phyloP scores from a whole-genome alignment of 2,113 vertebrate genomes.

The Halichoeres trimaculatus region DNA sequence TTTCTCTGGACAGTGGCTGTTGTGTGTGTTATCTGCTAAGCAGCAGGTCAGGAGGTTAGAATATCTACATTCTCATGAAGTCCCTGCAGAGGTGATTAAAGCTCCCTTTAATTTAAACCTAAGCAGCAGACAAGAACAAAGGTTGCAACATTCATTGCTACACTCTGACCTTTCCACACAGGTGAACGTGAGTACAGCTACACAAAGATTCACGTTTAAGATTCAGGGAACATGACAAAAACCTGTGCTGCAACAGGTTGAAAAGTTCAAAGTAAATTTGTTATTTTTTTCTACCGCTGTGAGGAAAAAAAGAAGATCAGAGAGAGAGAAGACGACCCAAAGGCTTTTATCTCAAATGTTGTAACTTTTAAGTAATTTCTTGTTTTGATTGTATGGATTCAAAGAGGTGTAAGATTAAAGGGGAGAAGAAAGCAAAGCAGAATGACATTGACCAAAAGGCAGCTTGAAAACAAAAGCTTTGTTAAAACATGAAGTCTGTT shows the following conservation, averaged over 20 bases:
- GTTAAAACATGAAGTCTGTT: neutral
- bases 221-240: neutral
- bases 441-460: neutral
- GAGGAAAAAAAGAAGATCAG: slow-evolving; percentile 20
- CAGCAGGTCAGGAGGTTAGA: slow-evolving; percentile 14
- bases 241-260: slow-evolving; percentile 11
- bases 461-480: slow-evolving; percentile 8
- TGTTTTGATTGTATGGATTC: slow-evolving; percentile 26
- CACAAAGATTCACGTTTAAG: neutral
- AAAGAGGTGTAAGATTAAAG: slow-evolving; percentile 30
- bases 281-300: slow-evolving; percentile 1
- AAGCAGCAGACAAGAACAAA: slow-evolving; percentile 2
- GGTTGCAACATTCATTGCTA: neutral
- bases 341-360: slow-evolving; percentile 48
- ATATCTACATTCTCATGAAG: neutral
- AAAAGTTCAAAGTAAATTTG: slow-evolving; percentile 36
- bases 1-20: neutral
- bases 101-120: slow-evolving; percentile 3
- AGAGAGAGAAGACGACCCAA: slow-evolving; percentile 1
- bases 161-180: neutral
- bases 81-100: neutral
- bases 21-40: neutral
- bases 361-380: slow-evolving; percentile 33
- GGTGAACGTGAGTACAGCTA: neutral
- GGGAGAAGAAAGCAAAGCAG: slow-evolving; percentile 5